These are phyloP conservation scores for Calephelis perditalis DNA, from an alignment of 2,888 invertebrate genomes.

Conservation along the genomic window DNA sequence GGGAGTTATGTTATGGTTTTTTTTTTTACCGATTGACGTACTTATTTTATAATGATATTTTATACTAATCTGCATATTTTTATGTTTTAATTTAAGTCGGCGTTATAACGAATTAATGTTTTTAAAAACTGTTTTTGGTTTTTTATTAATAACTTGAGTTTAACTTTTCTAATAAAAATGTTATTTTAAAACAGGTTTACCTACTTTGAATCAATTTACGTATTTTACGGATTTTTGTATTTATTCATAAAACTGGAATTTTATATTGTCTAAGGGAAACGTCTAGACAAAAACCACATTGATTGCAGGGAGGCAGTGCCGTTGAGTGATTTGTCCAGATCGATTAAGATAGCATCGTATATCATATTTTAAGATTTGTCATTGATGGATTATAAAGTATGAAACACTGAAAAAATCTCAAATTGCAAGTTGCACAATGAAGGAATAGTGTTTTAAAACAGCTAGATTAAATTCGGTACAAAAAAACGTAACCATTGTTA, in stretches of 20 bases:
- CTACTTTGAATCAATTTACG: background rate
- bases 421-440: background rate
- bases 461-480: too few species aligned
- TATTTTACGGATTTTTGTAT: background rate
- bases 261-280: conserved; percentile 31
- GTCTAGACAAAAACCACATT: conserved; percentile 58
- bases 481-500: too few species aligned
- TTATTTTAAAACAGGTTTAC: too few species aligned
- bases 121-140: conserved; percentile 19
- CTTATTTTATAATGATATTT: conserved; percentile 21
- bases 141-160: background rate
- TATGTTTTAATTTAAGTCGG: background rate
- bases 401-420: conserved; percentile 17
- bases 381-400: conserved; percentile 53
- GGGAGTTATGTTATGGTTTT: too few species aligned
- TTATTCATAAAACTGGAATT: background rate
- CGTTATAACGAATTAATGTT: too few species aligned
- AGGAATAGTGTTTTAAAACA: too few species aligned
- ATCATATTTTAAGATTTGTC: conserved; percentile 53
- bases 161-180: too few species aligned
- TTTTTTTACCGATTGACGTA: too few species aligned
- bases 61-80: conserved; percentile 53
- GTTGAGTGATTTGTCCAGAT: conserved; percentile 78
- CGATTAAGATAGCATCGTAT: conserved; percentile 43
- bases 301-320: conserved; percentile 92